phyloP scores from a whole-genome alignment of 2,113 vertebrate species.

The Struthidea cinerea region DNA sequence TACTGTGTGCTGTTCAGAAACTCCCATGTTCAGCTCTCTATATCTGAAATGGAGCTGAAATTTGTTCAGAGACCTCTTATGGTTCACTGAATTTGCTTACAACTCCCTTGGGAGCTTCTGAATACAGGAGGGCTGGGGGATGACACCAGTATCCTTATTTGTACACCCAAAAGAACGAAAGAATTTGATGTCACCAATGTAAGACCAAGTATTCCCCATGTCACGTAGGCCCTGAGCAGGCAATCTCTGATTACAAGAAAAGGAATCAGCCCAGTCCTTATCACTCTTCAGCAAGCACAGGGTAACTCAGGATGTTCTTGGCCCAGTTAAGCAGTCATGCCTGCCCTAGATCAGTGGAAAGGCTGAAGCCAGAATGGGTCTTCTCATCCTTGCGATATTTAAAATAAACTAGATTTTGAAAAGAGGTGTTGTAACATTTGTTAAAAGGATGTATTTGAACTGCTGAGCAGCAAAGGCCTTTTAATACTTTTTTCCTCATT shows the following conservation, averaged over 20 bases:
- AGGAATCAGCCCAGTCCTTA: not conserved
- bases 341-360: not conserved
- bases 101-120: not conserved
- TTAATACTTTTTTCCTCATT: not conserved
- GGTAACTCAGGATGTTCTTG: not conserved
- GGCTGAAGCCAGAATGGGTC: not conserved
- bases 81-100: not conserved
- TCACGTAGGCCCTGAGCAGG: not conserved
- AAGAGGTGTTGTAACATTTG: not conserved
- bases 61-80: not conserved
- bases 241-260: not conserved
- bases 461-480: not conserved
- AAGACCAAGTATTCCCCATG: not conserved
- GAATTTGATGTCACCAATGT: not conserved
- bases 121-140: not conserved
- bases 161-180: not conserved
- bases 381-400: not conserved
- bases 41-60: not conserved
- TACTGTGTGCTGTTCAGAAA: not conserved
- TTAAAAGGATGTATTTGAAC: not conserved
- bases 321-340: not conserved
- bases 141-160: not conserved
- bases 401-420: not conserved
- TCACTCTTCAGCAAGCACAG: not conserved
- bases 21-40: not conserved